A percentile compares a stretch with the other conserved stretches of the same genome.
Evolutionary conservation across 2,797 vertebrate species (phyloP).

Genomic region (Sebastes umbrosus): DNA sequence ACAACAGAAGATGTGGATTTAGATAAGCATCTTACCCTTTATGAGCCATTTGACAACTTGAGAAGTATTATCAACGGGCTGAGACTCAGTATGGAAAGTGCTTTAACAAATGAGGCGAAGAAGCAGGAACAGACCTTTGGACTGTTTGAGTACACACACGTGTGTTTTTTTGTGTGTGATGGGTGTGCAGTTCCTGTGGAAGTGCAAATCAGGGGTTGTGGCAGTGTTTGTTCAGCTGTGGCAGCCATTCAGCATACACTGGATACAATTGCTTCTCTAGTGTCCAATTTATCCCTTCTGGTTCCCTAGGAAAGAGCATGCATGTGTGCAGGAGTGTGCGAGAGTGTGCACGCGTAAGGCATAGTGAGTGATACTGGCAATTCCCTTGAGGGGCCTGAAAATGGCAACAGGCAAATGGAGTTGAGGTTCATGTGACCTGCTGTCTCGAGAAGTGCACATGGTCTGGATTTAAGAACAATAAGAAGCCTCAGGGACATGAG

Average conservation of each 20-base stretch:
- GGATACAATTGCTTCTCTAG: slow-evolving; percentile 63
- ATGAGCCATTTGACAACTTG: slow-evolving; percentile 47
- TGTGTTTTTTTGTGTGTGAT: not conserved
- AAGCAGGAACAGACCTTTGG: slow-evolving; percentile 39
- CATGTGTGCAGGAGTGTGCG: slow-evolving; percentile 14
- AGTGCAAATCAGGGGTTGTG: slow-evolving; percentile 35
- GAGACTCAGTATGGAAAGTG: slow-evolving; percentile 46
- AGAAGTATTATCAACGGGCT: slow-evolving; percentile 8
- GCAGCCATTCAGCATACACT: slow-evolving; percentile 54
- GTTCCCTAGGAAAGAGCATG: slow-evolving; percentile 45
- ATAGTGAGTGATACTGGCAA: slow-evolving; percentile 43
- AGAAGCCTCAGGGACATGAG: slow-evolving; percentile 35
- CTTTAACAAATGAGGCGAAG: slow-evolving; percentile 73
- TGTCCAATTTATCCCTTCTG: slow-evolving; percentile 56
- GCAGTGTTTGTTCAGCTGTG: slow-evolving; percentile 70
- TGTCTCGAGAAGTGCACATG: slow-evolving; percentile 66
- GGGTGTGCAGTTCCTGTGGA: slow-evolving; percentile 10
- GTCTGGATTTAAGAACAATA: slow-evolving; percentile 72
- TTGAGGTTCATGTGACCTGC: slow-evolving; percentile 75
- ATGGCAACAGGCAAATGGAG: slow-evolving; percentile 67
- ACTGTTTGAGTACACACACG: not conserved
- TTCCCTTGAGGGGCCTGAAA: slow-evolving; percentile 66
- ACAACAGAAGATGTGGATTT: slow-evolving; percentile 40
- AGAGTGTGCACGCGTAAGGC: not conserved
- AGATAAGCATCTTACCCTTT: slow-evolving; percentile 38